A percentile compares a stretch with the other conserved stretches of the same genome.
These are phyloP conservation scores for Lepidurus apus DNA, from an alignment of 1,140 invertebrate genomes.

Conservation along the genomic window DNA sequence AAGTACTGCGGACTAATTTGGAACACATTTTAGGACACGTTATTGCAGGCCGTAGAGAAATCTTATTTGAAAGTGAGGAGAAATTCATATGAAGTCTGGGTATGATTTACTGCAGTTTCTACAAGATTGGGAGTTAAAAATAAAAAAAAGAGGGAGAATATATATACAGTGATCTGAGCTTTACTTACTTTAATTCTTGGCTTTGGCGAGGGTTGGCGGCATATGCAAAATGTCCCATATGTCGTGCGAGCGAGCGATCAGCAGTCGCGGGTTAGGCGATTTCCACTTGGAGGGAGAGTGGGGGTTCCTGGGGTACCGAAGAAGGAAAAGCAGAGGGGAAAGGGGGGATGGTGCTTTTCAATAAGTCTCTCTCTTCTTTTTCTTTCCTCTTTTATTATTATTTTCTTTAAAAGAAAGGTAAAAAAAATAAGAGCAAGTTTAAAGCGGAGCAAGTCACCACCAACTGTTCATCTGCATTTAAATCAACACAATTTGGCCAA, in stretches of 20 bases:
- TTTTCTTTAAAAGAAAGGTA: not conserved
- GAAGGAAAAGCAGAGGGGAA: not conserved
- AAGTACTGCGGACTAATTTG: too few relatives aligned
- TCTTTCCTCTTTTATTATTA: not conserved
- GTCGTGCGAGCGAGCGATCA: slow-evolving; percentile 9
- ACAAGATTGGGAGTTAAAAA: too few relatives aligned
- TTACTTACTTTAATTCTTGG: not conserved
- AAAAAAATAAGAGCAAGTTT: not conserved
- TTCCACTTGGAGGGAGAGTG: not conserved
- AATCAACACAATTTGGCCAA: slow-evolving; percentile 4
- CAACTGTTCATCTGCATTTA: slow-evolving; percentile 19
- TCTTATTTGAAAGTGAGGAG: too few relatives aligned
- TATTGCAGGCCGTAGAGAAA: too few relatives aligned
- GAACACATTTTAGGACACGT: too few relatives aligned
- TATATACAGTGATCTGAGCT: not conserved
- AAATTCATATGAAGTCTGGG: too few relatives aligned
- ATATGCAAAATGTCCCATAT: slow-evolving; percentile 10
- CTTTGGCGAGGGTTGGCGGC: slow-evolving; percentile 1
- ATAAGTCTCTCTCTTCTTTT: slow-evolving; percentile 9
- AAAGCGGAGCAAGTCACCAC: not conserved
- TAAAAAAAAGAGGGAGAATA: too few relatives aligned
- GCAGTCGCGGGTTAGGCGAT: not conserved
- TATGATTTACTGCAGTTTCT: too few relatives aligned
- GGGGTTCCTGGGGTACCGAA: not conserved
- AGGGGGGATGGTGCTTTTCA: not conserved